These are phyloP conservation scores for Trichogramma evanescens DNA, from an alignment of 2,888 invertebrate genomes.

Conservation along the genomic window DNA sequence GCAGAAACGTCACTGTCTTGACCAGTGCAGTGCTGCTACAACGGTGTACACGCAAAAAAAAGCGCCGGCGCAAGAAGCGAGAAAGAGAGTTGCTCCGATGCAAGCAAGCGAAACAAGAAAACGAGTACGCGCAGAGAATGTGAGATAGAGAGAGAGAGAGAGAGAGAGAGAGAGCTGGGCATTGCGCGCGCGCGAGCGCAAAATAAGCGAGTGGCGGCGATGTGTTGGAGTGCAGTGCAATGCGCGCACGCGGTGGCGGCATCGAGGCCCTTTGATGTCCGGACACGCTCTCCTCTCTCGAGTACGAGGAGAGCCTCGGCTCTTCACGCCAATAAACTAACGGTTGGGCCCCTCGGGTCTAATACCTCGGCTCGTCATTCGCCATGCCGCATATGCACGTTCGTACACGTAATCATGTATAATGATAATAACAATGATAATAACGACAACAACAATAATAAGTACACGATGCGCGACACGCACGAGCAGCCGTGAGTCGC, in stretches of 20 bases:
- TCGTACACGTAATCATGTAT: too few relatives aligned
- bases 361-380: too few relatives aligned
- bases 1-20: too few relatives aligned
- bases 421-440: too few relatives aligned
- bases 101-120: neutral
- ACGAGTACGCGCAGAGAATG: conserved; percentile 1
- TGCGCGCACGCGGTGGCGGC: conserved; percentile 38
- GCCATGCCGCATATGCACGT: neutral
- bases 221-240: conserved; percentile 21
- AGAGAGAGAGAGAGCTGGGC: neutral
- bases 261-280: conserved; percentile 41
- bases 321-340: conserved; percentile 46
- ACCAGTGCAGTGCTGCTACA: neutral
- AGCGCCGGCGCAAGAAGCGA: neutral
- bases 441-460: too few relatives aligned
- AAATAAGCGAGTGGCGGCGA: conserved; percentile 20
- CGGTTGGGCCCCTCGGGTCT: conserved; percentile 28
- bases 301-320: conserved; percentile 24
- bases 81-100: neutral
- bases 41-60: neutral
- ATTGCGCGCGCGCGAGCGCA: neutral
- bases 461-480: too few relatives aligned
- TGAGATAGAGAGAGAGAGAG: neutral
- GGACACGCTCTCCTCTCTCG: conserved; percentile 34
- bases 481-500: too few relatives aligned